phyloP scores from a whole-genome alignment of 2,888 invertebrate genomes.

The Pachliopta kotzebuea region DNA sequence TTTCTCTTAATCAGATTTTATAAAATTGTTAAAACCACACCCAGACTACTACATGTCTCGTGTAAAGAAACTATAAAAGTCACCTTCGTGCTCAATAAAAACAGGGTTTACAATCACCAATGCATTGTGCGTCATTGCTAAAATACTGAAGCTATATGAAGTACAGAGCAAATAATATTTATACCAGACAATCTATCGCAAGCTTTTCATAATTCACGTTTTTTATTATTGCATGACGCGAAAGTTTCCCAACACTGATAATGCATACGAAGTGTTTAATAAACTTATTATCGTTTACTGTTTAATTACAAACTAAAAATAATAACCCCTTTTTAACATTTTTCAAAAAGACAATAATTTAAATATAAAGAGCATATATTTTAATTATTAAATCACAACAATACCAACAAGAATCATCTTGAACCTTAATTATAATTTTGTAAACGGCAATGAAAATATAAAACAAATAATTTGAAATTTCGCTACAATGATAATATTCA shows the following conservation, averaged over 20 bases:
- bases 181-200: constrained; percentile 3
- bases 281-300: constrained; percentile 13
- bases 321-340: too few relatives aligned
- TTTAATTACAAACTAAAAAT: constrained; percentile 13
- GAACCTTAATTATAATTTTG: too few relatives aligned
- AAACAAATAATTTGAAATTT: too few relatives aligned
- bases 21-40: constrained; percentile 20
- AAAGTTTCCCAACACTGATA: constrained; percentile 4
- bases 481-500: too few relatives aligned
- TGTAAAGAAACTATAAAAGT: constrained; percentile 27
- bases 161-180: constrained; percentile 20
- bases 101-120: constrained; percentile 8
- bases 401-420: too few relatives aligned
- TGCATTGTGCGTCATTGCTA: constrained; percentile 12
- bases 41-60: constrained; percentile 4
- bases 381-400: too few relatives aligned
- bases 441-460: too few relatives aligned
- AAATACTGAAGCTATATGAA: constrained; percentile 11
- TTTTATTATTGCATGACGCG: constrained; percentile 6
- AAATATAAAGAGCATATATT: too few relatives aligned
- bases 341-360: neutral
- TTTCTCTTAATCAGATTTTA: neutral
- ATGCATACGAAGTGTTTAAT: constrained; percentile 2
- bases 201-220: constrained; percentile 8
- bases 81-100: constrained; percentile 24